Percentiles rank a stretch among this genome's conserved stretches.
Conservation (phyloP, 2,113 vertebrate genomes). For the Sinocyclocheilus anshuiensis region DNA sequence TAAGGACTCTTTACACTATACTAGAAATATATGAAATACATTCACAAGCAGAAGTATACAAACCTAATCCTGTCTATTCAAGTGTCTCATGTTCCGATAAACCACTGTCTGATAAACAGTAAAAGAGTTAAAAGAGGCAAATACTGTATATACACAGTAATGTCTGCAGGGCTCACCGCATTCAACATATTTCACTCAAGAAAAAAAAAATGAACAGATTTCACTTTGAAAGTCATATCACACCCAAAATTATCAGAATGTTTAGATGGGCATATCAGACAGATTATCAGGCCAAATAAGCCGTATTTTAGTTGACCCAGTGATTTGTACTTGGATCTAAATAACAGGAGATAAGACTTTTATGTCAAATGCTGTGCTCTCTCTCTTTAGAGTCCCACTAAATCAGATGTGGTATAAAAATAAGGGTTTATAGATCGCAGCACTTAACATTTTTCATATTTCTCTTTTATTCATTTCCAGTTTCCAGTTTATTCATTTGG, state of each 20-base stretch:
- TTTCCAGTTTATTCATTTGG: conserved; percentile 28
- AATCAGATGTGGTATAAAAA: background rate
- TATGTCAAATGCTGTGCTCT: background rate
- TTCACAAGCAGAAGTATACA: conserved; percentile 1
- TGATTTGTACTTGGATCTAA: background rate
- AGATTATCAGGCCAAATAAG: background rate
- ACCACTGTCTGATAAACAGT: conserved; percentile 3
- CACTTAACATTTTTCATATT: background rate
- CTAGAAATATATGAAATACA: conserved; percentile 15
- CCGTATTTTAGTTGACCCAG: background rate
- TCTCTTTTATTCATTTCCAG: background rate
- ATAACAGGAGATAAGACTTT: background rate
- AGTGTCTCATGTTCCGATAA: conserved; percentile 11
- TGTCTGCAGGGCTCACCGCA: background rate
- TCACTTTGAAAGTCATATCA: background rate
- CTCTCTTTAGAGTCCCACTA: background rate
- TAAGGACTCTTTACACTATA: background rate
- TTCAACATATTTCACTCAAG: background rate
- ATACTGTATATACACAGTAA: background rate
- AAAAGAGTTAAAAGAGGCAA: background rate
- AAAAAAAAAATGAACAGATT: background rate
- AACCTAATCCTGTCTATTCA: conserved; percentile 4
- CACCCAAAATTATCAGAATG: background rate
- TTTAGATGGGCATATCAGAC: background rate
- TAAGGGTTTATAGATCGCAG: background rate